These are phyloP conservation scores for Heterotis niloticus DNA, from an alignment of 2,113 vertebrate species.

Conservation along the genomic window DNA sequence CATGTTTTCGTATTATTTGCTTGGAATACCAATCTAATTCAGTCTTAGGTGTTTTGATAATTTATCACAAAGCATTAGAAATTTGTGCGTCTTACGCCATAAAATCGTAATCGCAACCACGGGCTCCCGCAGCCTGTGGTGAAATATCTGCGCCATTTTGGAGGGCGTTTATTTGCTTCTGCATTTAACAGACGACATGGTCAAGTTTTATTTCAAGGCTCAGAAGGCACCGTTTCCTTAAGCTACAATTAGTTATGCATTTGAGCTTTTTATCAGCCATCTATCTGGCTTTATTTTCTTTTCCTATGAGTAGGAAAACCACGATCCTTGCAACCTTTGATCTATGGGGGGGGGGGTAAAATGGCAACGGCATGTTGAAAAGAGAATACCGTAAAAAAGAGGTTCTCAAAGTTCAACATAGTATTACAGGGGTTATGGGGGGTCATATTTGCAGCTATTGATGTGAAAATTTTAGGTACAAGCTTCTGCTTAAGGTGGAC, in stretches of 20 bases:
- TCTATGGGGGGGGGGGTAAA: no score
- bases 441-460: not conserved
- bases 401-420: not conserved
- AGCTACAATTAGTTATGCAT: slow-evolving; percentile 15
- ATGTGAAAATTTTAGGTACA: not conserved
- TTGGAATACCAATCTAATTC: not conserved
- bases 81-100: slow-evolving; percentile 4
- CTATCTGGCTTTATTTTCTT: slow-evolving; percentile 7
- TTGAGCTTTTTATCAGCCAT: not conserved
- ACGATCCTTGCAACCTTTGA: not conserved
- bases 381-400: not conserved
- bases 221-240: not conserved
- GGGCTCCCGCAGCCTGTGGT: no score
- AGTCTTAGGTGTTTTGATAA: not conserved
- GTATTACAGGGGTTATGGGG: no score
- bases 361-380: no score
- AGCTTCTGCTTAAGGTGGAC: not conserved
- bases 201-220: slow-evolving; percentile 7
- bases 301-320: not conserved
- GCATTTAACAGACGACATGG: not conserved
- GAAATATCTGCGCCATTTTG: not conserved
- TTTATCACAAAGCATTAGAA: slow-evolving; percentile 2
- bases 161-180: not conserved
- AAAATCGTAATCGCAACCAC: not conserved
- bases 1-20: not conserved